Percentiles rank a stretch among this genome's conserved stretches.
Conservation (phyloP, 2,888 invertebrate genomes). For the Bombylius discolor region DNA sequence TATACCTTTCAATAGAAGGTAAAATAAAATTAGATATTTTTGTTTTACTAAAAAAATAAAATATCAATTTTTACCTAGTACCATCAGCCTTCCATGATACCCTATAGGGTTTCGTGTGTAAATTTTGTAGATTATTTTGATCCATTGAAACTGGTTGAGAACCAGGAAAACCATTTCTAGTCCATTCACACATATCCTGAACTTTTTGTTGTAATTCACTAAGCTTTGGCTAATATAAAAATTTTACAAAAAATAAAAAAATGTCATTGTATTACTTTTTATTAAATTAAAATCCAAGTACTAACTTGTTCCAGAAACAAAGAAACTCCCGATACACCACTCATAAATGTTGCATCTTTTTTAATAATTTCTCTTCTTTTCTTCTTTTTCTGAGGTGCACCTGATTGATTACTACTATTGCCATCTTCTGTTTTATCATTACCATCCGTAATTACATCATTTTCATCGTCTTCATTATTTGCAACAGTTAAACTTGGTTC, state of each 20-base stretch:
- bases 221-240: constrained; percentile 34
- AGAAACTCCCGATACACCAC: constrained; percentile 65
- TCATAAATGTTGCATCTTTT: constrained; percentile 68
- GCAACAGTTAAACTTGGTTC: constrained; percentile 3
- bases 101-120: constrained; percentile 73
- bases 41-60: background rate
- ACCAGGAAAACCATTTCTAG: constrained; percentile 77
- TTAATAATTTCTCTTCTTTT: constrained; percentile 42
- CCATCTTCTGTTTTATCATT: constrained; percentile 10
- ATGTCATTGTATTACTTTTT: background rate
- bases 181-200: constrained; percentile 72
- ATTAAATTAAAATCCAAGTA: background rate
- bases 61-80: constrained; percentile 48
- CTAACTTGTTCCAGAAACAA: background rate
- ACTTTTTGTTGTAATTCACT: constrained; percentile 57
- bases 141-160: constrained; percentile 97
- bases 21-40: too few relatives aligned
- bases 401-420: constrained; percentile 6
- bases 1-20: constrained; percentile 46
- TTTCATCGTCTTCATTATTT: constrained; percentile 11
- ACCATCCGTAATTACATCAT: constrained; percentile 9
- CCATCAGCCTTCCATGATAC: constrained; percentile 99
- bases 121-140: constrained; percentile 55
- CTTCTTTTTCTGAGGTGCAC: constrained; percentile 28
- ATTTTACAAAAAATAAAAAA: background rate